Evolutionary conservation across 2,888 invertebrate species (phyloP).

Genomic region (Microchrysa polita): DNA sequence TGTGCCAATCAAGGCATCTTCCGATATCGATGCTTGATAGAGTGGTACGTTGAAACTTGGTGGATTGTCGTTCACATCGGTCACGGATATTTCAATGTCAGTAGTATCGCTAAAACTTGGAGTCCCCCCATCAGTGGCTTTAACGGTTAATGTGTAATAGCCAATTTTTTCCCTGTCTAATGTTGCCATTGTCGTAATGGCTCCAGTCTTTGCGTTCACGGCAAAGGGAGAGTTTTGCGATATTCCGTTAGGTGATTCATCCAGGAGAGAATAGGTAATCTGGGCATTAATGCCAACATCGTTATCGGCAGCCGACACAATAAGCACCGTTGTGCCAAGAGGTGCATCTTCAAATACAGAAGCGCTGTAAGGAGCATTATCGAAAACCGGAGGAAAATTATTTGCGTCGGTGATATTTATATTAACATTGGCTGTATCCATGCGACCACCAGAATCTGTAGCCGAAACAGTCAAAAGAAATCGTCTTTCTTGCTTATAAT

Average conservation of each 20-base stretch:
- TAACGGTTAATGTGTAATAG: constrained; percentile 89
- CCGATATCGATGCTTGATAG: constrained; percentile 84
- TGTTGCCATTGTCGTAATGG: constrained; percentile 84
- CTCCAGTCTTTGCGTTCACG: constrained; percentile 93
- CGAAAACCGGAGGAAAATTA: constrained; percentile 91
- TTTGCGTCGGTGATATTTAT: constrained; percentile 95
- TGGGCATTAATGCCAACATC: constrained; percentile 96
- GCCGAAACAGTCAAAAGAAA: constrained; percentile 89
- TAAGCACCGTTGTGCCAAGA: constrained; percentile 88
- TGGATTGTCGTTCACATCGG: constrained; percentile 95
- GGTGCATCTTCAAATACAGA: constrained; percentile 93
- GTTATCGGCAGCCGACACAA: constrained; percentile 91
- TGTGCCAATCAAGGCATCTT: constrained; percentile 86
- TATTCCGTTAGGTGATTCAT: constrained; percentile 69
- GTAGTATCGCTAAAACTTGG: constrained; percentile 93
- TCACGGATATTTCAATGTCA: constrained; percentile 93
- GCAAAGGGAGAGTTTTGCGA: constrained; percentile 78
- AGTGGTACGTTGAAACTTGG: constrained; percentile 85
- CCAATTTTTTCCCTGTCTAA: constrained; percentile 86
- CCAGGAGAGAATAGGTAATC: constrained; percentile 80
- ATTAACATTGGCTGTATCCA: constrained; percentile 88
- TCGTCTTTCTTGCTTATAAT: constrained; percentile 90
- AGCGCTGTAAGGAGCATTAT: constrained; percentile 91
- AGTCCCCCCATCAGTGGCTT: constrained; percentile 91
- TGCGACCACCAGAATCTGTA: constrained; percentile 87